Base-by-base conservation (phyloP, 2,888 invertebrate genomes). In the Arctia plantaginis region DNA sequence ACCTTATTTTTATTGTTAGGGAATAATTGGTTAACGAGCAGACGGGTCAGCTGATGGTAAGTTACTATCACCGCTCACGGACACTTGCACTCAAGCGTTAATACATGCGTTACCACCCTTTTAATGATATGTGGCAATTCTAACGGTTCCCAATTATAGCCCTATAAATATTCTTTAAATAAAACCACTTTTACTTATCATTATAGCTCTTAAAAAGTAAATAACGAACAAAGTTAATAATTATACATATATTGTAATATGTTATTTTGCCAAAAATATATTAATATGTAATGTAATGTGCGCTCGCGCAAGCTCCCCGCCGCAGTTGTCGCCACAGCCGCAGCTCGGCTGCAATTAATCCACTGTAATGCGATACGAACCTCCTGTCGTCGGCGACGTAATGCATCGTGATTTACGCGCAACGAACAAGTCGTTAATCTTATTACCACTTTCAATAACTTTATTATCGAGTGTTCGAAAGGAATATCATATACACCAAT, bases 401-500 rank as follows among this genome's bases (percentile, higher is more conserved):
- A 95, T 95, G 93, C 94, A 92, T 91, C 92, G 95, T 95, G 95
- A 95, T 95, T 95, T 95, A 95, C 93, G 93, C 88, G 89, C 92
- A 82, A 89, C 91, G 91, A 92, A 92, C 92, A 88, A 90, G 92
- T 91, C 92, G 93, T 95, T 95, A 94, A 95, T 95, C 95, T 95
- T 95, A 95, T 95, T 95, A 95, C 93, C 94, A 94, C 94, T 94
- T 94, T 94, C 94, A 94, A 95, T 95, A 95, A 95, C 94, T 94
- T 94, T 93, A 95, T 95, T 93, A 95, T 92, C 90, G 89, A 89
- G 87, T 88, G 87, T 90, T 86, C 85, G 84, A 89, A 86, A 87
- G 86, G 80, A 84, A 86, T 83, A 83, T 86, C 82, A 82, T 82
- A 85, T 92, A 89, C 78, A 87, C 91, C 82, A 94, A 91, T 92